Evolutionary conservation across 2,888 invertebrate genomes (phyloP).

Genomic region (Hecatera dysodea): DNA sequence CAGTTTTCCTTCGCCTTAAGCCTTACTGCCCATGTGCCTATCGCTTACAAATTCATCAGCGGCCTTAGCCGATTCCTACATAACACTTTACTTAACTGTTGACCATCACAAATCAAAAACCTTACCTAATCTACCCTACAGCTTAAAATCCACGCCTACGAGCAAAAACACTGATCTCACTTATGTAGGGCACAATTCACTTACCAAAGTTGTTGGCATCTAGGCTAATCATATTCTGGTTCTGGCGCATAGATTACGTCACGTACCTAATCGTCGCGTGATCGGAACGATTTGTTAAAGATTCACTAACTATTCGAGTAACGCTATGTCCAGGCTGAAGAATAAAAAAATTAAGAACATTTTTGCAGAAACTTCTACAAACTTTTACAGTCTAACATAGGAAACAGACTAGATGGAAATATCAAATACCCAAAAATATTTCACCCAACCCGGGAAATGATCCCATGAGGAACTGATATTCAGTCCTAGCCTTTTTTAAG

Average conservation of each 20-base stretch:
- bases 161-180: slow-evolving; percentile 35
- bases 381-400: too few species aligned
- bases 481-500: not conserved
- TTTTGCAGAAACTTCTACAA: too few species aligned
- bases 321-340: too few species aligned
- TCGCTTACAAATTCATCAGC: too few species aligned
- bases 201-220: slow-evolving; percentile 63
- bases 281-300: slow-evolving; percentile 66
- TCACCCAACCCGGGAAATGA: too few species aligned
- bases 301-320: too few species aligned
- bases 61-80: not conserved
- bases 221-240: slow-evolving; percentile 78
- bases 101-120: slow-evolving; percentile 7
- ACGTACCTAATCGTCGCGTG: slow-evolving; percentile 72
- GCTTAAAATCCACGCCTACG: slow-evolving; percentile 31
- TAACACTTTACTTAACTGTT: slow-evolving; percentile 1
- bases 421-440: too few species aligned
- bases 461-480: too few species aligned
- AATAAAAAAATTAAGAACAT: too few species aligned
- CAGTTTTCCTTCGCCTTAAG: too few species aligned
- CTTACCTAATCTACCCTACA: slow-evolving; percentile 16
- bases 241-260: slow-evolving; percentile 75
- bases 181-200: slow-evolving; percentile 51
- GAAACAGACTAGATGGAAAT: too few species aligned
- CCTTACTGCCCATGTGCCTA: too few species aligned